phyloP scores from a whole-genome alignment of 2,797 vertebrate genomes.

The Lateolabrax maculatus region DNA sequence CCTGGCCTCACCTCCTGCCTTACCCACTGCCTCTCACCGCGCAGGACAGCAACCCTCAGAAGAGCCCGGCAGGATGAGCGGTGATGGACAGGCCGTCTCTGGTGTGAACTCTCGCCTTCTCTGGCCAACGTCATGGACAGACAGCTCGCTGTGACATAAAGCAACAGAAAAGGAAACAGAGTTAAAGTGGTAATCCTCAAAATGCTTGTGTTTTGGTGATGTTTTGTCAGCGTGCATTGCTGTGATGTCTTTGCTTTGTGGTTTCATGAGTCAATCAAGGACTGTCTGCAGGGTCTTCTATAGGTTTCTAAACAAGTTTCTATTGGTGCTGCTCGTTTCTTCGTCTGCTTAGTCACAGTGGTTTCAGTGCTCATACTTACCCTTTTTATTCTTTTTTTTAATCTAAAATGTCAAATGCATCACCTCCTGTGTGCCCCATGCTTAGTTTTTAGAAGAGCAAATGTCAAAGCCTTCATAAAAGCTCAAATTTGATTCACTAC shows the following conservation, averaged over 20 bases:
- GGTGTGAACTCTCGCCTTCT: conserved; percentile 66
- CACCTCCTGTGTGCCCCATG: not conserved
- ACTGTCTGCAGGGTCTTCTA: not conserved
- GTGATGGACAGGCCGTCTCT: conserved; percentile 78
- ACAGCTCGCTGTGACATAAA: conserved; percentile 60
- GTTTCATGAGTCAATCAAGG: conserved; percentile 27
- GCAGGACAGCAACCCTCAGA: conserved; percentile 81
- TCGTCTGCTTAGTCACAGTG: not conserved
- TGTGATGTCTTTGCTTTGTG: conserved; percentile 37
- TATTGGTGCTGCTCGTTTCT: conserved; percentile 30
- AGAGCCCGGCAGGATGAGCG: conserved; percentile 69
- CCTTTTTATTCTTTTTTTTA: not conserved
- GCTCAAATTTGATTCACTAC: not conserved
- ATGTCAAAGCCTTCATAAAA: conserved; percentile 10
- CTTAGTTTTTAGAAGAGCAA: conserved; percentile 13
- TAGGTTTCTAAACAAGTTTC: not conserved
- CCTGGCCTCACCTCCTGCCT: conserved; percentile 59
- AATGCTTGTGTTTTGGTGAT: conserved; percentile 20
- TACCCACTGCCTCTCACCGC: conserved; percentile 65
- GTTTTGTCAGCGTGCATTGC: not conserved
- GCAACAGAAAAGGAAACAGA: conserved; percentile 31
- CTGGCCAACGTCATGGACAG: conserved; percentile 50
- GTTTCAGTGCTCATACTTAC: not conserved
- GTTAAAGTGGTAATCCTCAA: conserved; percentile 40
- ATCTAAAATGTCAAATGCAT: conserved; percentile 30